These are phyloP conservation scores for Serrognathus titanus DNA, from an alignment of 2,888 invertebrate genomes.

Conservation along the genomic window DNA sequence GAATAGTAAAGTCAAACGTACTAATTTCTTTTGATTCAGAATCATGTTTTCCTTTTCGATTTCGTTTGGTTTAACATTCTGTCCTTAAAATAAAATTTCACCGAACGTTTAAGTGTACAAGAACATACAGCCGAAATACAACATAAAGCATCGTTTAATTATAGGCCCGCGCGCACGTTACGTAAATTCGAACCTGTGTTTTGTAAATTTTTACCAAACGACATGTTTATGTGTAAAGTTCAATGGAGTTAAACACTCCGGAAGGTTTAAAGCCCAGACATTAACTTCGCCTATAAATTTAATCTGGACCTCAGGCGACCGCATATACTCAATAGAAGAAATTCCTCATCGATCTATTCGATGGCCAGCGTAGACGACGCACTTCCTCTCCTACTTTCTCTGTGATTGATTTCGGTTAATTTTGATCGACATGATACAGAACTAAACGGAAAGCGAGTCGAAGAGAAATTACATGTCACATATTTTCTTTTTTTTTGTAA, in stretches of 20 bases:
- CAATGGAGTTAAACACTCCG: conserved; percentile 13
- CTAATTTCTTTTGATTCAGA: no score
- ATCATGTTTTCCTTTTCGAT: no score
- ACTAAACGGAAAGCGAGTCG: neutral
- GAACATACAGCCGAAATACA: no score
- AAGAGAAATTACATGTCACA: neutral
- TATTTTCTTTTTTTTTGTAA: neutral
- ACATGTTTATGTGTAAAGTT: conserved; percentile 13
- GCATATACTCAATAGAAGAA: conserved; percentile 9
- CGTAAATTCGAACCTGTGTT: no score
- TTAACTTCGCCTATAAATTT: conserved; percentile 16
- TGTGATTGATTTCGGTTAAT: conserved; percentile 5
- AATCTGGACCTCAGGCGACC: conserved; percentile 8
- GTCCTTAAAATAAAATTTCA: no score
- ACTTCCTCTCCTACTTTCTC: neutral
- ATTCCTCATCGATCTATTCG: conserved; percentile 1
- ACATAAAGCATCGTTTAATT: no score
- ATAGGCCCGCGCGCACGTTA: no score
- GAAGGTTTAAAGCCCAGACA: conserved; percentile 11
- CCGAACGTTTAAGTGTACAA: no score
- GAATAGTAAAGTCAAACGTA: no score
- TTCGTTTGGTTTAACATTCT: no score
- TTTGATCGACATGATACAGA: neutral
- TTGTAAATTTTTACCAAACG: neutral
- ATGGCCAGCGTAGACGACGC: neutral